These are phyloP conservation scores for Choristoneura rosaceana DNA, from an alignment of 2,888 invertebrate genomes.

Conservation along the genomic window DNA sequence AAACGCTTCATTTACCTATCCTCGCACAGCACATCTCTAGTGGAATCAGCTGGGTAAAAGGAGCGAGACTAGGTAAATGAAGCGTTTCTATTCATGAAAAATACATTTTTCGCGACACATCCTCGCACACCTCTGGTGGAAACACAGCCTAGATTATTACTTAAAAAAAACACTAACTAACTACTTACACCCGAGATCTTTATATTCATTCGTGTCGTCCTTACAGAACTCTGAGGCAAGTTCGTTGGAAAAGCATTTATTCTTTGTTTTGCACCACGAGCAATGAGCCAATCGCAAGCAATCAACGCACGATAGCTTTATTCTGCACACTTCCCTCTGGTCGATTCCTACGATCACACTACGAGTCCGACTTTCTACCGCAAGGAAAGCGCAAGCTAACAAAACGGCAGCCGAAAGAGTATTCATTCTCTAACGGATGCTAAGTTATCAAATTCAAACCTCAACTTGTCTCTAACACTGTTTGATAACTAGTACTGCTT, in stretches of 20 bases:
- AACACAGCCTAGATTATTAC: neutral
- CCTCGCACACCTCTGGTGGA: no score
- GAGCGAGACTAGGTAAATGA: no score
- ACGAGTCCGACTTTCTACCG: conserved; percentile 41
- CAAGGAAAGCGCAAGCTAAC: conserved; percentile 46
- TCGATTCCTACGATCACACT: conserved; percentile 51
- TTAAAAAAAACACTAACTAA: neutral
- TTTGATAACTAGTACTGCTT: conserved; percentile 62
- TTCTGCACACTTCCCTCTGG: conserved; percentile 68
- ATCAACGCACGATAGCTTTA: conserved; percentile 70
- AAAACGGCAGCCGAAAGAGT: conserved; percentile 42
- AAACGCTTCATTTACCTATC: no score
- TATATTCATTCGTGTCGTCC: conserved; percentile 61
- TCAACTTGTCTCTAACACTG: conserved; percentile 44
- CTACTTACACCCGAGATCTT: conserved; percentile 61
- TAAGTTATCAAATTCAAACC: conserved; percentile 24
- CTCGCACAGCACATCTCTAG: no score
- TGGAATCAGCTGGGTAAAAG: no score
- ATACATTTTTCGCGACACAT: no score
- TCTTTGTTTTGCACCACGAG: conserved; percentile 71
- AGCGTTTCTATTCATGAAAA: no score
- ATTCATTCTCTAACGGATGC: conserved; percentile 34
- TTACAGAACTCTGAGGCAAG: conserved; percentile 59
- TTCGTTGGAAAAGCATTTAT: conserved; percentile 68
- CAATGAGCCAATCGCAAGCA: conserved; percentile 73